phyloP scores from a whole-genome alignment of 2,113 vertebrate species.

The Seriola quinqueradiata region DNA sequence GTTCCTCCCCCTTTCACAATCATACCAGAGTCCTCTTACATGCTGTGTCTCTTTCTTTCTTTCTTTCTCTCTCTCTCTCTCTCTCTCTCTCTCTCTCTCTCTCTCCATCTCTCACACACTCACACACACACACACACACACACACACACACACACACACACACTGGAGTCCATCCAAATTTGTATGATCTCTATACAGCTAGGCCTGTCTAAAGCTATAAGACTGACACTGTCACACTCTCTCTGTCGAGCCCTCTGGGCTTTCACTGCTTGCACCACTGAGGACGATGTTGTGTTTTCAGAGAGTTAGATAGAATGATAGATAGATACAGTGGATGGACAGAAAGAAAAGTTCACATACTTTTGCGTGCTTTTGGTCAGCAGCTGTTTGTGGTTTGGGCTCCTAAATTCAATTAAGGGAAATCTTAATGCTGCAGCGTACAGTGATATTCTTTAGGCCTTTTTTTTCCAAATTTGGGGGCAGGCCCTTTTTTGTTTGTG shows the following conservation, averaged over 20 bases:
- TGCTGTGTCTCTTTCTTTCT: not conserved
- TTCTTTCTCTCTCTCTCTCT: not conserved
- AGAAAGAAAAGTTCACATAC: not conserved
- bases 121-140: not conserved
- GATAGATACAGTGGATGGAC: not conserved
- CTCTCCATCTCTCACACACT: no score
- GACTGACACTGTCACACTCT: constrained; percentile 35
- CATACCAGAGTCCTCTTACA: not conserved
- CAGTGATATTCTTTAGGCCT: not conserved
- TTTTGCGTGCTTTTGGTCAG: not conserved
- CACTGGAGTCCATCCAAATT: constrained; percentile 32
- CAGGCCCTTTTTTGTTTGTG: not conserved
- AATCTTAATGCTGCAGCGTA: not conserved
- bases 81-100: not conserved
- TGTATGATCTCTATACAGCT: constrained; percentile 46
- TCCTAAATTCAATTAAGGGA: not conserved
- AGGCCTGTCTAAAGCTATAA: constrained; percentile 60
- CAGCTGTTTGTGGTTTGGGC: not conserved
- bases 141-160: constrained; percentile 3
- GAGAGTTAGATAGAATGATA: not conserved
- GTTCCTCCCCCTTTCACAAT: constrained; percentile 15
- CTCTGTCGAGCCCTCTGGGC: constrained; percentile 42
- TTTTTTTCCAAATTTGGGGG: not conserved
- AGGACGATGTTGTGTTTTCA: constrained; percentile 31
- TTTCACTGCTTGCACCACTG: constrained; percentile 14